phyloP scores from a whole-genome alignment of 2,888 invertebrate species.

The Sesamia inferens region DNA sequence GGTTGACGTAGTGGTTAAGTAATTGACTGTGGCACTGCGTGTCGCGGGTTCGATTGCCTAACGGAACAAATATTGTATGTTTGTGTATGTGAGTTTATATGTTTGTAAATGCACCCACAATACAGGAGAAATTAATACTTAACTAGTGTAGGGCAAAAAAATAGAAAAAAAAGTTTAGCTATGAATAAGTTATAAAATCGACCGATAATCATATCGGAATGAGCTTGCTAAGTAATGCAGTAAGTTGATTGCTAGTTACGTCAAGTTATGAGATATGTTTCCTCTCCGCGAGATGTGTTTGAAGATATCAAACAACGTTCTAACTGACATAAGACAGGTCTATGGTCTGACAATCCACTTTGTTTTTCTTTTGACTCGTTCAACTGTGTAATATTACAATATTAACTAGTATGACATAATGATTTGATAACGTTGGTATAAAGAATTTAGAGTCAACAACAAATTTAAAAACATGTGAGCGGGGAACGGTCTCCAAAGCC shows the following conservation, averaged over 20 bases:
- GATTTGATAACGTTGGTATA: background rate
- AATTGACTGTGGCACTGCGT: no score
- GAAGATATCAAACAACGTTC: constrained; percentile 33
- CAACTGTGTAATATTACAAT: background rate
- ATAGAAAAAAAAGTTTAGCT: background rate
- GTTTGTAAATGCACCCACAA: no score
- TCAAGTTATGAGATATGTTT: constrained; percentile 42
- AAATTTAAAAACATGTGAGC: background rate
- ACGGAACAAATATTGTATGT: no score
- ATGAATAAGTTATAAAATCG: constrained; percentile 29
- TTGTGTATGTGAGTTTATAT: no score
- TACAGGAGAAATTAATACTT: no score
- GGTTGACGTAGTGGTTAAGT: no score
- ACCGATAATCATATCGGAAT: constrained; percentile 29
- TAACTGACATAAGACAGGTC: constrained; percentile 6
- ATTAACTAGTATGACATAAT: background rate
- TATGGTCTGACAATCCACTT: background rate
- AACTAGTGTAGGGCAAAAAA: no score
- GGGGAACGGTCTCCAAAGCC: no score
- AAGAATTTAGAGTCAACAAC: background rate
- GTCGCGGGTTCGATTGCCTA: no score
- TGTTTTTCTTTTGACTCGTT: background rate
- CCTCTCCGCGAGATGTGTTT: constrained; percentile 35
- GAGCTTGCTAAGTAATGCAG: constrained; percentile 39
- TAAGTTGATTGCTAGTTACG: constrained; percentile 41